Evolutionary conservation across 2,888 invertebrate species (phyloP), one percentile per base, ranked within the genome.

Genomic region (Chydorus sphaericus): DNA sequence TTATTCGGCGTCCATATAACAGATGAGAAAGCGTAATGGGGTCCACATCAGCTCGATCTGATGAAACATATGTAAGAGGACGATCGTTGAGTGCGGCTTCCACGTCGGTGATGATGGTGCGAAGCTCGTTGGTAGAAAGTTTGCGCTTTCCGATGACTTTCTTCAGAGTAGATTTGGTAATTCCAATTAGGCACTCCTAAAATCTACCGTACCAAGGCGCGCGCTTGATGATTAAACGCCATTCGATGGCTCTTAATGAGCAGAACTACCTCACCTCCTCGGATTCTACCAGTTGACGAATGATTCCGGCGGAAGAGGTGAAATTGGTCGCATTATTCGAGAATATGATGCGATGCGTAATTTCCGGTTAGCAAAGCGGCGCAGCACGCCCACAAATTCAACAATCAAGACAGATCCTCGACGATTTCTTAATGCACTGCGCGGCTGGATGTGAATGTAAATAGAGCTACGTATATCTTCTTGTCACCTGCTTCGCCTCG

Each of bases 181-280:
- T 20, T 8, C 54, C 44, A 14, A 57, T 48, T 30, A 57, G 39
- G 14, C 57, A 18, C 30, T 57, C 57, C 57, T 54, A 57, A 23
- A 37, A 55, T 18, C 57, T 31, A 30, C 57, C 57, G 54, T 51
- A 57, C 57, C 57, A 54, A n/a, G 57, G 30, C 20, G 57, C 57
- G 8, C 57, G 38, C 33, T 44, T 30, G 18, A 36, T 39, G 16
- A 54, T 56, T 20, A 57, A 57, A 26, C 55, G 55, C 54, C 57
- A 57, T 18, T 20, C 20, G 29, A 57, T 33, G 20, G 33, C 30
- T n/a, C n/a, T n/a, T 29, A 18, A 29, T 8, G 29, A 16, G 14
- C 23, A n/a, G n/a, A 57, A 16, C 18, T 16, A 18, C 7, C 37
- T 26, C 23, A n/a, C 23, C 20, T 31, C 10, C n/a, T 33, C 23